A percentile compares a stretch with the other conserved stretches of the same genome.
Evolutionary conservation across 2,797 vertebrate genomes (phyloP).

Genomic region (Nannoperca australis): DNA sequence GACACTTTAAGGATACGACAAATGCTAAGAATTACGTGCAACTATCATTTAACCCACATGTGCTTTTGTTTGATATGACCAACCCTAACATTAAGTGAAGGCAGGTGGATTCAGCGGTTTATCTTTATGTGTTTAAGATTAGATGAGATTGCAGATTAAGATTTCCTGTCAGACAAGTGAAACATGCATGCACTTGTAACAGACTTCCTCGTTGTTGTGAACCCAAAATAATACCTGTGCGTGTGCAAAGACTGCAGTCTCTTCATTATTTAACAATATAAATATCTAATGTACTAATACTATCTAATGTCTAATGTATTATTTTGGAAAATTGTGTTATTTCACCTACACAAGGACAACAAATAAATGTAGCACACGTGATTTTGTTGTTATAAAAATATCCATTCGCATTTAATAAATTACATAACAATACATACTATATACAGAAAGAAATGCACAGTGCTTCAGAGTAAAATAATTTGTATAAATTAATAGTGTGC

Average conservation of each 20-base stretch:
- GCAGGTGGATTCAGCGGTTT: conserved; percentile 4
- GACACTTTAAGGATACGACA: not conserved
- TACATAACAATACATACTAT: not conserved
- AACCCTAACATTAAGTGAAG: conserved; percentile 23
- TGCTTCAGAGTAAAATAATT: not conserved
- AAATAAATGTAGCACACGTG: not conserved
- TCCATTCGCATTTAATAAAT: not conserved
- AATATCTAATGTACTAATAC: not conserved
- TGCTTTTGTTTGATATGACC: conserved; percentile 12
- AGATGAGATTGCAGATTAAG: conserved; percentile 16
- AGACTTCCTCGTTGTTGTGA: not conserved
- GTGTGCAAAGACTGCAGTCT: not conserved
- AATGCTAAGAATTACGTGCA: not conserved
- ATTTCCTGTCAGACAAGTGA: conserved; percentile 7
- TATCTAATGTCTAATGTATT: not conserved
- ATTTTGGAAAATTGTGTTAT: not conserved
- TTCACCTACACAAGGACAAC: not conserved
- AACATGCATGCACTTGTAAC: conserved; percentile 9
- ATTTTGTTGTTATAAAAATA: not conserved
- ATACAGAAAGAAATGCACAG: not conserved
- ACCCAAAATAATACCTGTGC: not conserved
- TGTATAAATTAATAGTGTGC: not conserved
- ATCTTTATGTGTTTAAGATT: conserved; percentile 24
- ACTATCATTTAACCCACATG: not conserved
- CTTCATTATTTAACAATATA: not conserved